These are phyloP conservation scores for Stegodyphus dumicola DNA, from an alignment of 1,140 invertebrate species.

Conservation along the genomic window DNA sequence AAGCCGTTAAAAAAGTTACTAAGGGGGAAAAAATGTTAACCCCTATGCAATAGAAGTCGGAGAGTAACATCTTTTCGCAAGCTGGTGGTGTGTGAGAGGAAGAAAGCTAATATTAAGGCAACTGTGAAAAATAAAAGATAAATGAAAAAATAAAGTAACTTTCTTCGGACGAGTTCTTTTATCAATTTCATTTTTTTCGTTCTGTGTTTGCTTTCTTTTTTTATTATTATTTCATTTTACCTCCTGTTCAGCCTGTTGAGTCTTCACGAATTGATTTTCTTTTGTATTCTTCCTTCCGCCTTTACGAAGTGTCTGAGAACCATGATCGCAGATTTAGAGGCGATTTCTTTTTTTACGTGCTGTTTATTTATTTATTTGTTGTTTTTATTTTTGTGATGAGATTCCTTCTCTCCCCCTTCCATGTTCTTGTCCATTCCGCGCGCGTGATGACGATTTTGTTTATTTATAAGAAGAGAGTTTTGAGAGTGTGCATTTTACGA, in stretches of 20 bases:
- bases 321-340: too few species aligned
- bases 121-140: constrained; percentile 19
- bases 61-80: constrained; percentile 42
- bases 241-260: too few species aligned
- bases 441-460: constrained; percentile 18
- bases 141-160: constrained; percentile 27
- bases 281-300: too few species aligned
- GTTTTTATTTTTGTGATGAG: not conserved
- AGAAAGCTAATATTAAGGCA: not conserved
- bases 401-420: too few species aligned
- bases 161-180: constrained; percentile 42
- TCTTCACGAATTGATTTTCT: too few species aligned
- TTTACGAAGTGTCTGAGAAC: too few species aligned
- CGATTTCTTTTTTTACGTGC: too few species aligned
- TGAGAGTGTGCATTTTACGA: too few species aligned
- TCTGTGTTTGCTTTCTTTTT: not conserved
- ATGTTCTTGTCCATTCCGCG: too few species aligned
- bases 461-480: constrained; percentile 23
- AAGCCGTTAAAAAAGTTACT: too few species aligned
- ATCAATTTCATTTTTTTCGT: constrained; percentile 42
- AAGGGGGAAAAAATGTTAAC: too few species aligned
- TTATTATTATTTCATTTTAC: too few species aligned
- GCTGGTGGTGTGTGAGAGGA: constrained; percentile 33
- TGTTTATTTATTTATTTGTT: not conserved
- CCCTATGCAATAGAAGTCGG: constrained; percentile 11